These are phyloP conservation scores for Deilephila elpenor DNA, from an alignment of 2,888 invertebrate species.

Conservation along the genomic window DNA sequence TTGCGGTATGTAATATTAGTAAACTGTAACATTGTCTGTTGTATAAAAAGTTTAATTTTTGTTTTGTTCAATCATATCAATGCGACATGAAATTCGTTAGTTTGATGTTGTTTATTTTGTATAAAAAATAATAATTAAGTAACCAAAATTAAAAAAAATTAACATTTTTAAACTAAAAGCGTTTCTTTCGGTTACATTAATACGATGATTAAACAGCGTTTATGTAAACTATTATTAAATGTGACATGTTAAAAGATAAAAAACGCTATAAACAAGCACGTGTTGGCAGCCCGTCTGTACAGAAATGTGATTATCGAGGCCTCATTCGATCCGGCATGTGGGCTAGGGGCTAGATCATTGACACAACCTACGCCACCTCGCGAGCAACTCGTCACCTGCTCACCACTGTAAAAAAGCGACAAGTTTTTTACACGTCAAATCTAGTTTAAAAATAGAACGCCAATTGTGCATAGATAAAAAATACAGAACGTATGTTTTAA, in stretches of 20 bases:
- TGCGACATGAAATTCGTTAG: no score
- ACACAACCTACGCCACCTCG: constrained; percentile 79
- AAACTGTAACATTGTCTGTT: no score
- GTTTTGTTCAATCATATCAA: no score
- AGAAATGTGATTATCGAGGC: constrained; percentile 77
- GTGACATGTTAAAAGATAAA: constrained; percentile 43
- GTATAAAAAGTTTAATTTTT: no score
- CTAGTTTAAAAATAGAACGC: constrained; percentile 64
- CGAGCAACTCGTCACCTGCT: constrained; percentile 77
- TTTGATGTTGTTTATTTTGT: no score
- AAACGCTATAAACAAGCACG: constrained; percentile 51
- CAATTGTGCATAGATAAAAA: constrained; percentile 29
- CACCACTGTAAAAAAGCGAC: constrained; percentile 61
- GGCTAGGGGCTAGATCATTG: constrained; percentile 83
- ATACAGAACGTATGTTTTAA: no score
- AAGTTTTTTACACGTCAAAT: constrained; percentile 69
- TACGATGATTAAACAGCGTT: background rate
- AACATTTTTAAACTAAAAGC: background rate
- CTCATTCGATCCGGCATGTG: constrained; percentile 82
- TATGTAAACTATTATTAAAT: constrained; percentile 28
- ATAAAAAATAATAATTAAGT: background rate
- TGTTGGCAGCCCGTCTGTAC: constrained; percentile 59
- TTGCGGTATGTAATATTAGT: no score
- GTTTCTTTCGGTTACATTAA: background rate
- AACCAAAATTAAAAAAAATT: background rate